Evolutionary conservation across 2,113 vertebrate genomes (phyloP), one percentile per base, ranked within the genome.

Genomic region (Asarcornis scutulata): DNA sequence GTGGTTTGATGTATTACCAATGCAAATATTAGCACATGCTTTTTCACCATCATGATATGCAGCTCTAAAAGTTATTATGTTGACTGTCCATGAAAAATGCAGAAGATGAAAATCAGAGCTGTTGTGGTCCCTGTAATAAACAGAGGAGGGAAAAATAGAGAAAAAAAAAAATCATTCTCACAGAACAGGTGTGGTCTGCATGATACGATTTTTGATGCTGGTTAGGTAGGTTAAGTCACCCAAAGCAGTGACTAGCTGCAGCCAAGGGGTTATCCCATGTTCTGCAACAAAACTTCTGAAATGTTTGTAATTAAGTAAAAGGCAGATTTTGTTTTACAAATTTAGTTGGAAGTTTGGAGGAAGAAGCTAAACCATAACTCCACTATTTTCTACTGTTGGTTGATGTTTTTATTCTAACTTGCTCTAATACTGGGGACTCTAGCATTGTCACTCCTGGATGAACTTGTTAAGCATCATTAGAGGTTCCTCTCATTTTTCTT

Each of bases 111-210:
- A 67, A 79, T 11, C 9, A 82, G 34, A 73, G 18, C 8, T 34
- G 13, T 11, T 73, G 31, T 62, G 17, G 22, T 63, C 14, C 32
- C 2, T 42, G 25, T 52, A 60, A 55, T 13, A 74, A 66, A n/a
- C 1, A 13, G 3, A 1, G 5, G 7, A 10, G 2, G 4, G 11
- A n/a, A 55, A 16, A 1, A 1, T 26, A 44, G 44, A 44, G 44
- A 66, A 29, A 83, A 73, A 64, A 8, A 36, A 80, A 32, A 6
- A 11, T 59, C 11, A 16, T 76, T 91, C n/a, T 85, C n/a, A 42
- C 36, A 18, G 44, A 40, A 32, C 10, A 60, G 22, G 40, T 67
- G n/a, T 38, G 66, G 23, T n/a, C 53, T 82, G 25, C 27, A 26
- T 32, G 36, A 17, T 1, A 16, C 1, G 2, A 6, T 32, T 82